Conservation (phyloP, 2,888 invertebrate genomes). For the Hemaris fuciformis region DNA sequence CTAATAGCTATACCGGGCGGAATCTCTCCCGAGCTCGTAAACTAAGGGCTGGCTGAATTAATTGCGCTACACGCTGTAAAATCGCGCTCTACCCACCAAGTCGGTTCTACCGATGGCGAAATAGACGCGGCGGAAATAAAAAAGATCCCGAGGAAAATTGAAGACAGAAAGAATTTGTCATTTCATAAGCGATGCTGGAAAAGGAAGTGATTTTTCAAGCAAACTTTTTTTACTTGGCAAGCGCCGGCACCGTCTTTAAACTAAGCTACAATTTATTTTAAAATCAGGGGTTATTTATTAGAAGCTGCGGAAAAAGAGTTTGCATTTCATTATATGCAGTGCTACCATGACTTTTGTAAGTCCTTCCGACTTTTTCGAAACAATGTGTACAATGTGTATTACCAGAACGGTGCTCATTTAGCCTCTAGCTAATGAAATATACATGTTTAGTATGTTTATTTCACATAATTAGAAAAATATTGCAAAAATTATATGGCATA, state of each 20-base stretch:
- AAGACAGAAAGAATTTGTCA: background rate
- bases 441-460: too few species aligned
- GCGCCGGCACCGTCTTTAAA: background rate
- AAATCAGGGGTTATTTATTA: background rate
- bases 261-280: background rate
- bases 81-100: background rate
- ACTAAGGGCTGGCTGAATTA: background rate
- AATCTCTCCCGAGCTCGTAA: background rate
- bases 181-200: background rate
- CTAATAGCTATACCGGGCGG: background rate
- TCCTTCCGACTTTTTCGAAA: too few species aligned
- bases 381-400: too few species aligned
- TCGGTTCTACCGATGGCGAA: background rate
- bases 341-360: too few species aligned
- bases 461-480: too few species aligned
- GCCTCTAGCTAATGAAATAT: too few species aligned
- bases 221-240: background rate
- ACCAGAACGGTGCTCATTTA: too few species aligned
- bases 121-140: background rate
- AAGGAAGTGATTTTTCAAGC: conserved; percentile 10
- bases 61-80: conserved; percentile 2
- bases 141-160: background rate
- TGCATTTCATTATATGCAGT: too few species aligned
- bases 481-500: too few species aligned
- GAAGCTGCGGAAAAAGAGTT: too few species aligned